Evolutionary conservation across 1,140 invertebrate species (phyloP).

Genomic region (Teleogryllus occipitalis): DNA sequence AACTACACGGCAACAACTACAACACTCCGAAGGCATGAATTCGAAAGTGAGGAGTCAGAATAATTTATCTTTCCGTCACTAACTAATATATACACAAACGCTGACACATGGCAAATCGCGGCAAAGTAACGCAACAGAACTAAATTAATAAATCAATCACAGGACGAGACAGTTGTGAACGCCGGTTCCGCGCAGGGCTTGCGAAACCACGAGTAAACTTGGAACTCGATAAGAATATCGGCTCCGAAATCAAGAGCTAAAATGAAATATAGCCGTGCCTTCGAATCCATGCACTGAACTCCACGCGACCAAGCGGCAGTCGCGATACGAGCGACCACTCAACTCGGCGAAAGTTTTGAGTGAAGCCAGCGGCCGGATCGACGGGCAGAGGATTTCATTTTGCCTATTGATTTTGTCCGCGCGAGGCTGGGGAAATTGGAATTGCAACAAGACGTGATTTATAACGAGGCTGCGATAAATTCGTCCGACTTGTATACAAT

Average conservation of each 20-base stretch:
- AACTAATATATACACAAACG: too few relatives aligned
- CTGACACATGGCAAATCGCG: too few relatives aligned
- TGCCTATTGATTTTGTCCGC: background rate
- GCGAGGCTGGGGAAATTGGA: background rate
- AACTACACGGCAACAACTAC: too few relatives aligned
- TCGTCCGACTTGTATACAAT: background rate
- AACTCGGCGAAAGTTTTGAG: background rate
- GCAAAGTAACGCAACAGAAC: background rate
- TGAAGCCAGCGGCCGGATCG: background rate
- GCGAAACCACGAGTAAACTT: background rate
- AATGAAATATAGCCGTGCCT: background rate
- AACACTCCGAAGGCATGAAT: too few relatives aligned
- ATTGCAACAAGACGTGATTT: slow-evolving; percentile 4
- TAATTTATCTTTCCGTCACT: too few relatives aligned
- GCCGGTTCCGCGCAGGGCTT: background rate
- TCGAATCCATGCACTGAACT: background rate
- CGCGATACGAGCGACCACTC: background rate
- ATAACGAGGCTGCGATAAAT: background rate
- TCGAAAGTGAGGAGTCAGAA: too few relatives aligned
- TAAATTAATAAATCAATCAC: background rate
- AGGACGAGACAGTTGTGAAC: background rate
- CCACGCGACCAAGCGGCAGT: background rate
- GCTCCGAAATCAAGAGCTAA: background rate
- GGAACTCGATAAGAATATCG: background rate
- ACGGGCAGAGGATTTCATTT: background rate